Evolutionary conservation across 2,888 invertebrate genomes (phyloP).

Genomic region (Eumacrocentrus americanus): DNA sequence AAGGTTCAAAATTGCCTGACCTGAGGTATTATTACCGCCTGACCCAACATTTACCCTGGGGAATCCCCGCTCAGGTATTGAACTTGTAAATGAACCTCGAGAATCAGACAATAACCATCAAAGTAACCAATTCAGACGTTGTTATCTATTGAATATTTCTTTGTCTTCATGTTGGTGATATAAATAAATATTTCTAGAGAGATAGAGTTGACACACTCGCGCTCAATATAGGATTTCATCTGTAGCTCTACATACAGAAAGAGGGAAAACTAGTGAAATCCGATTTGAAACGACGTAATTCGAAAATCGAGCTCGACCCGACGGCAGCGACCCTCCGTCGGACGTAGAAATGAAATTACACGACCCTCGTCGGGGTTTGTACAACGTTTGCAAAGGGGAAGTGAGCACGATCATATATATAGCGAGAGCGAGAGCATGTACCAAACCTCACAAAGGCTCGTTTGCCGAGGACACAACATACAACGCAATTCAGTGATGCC

Average conservation of each 20-base stretch:
- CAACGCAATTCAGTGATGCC: neutral
- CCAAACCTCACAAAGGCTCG: constrained; percentile 36
- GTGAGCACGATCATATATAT: constrained; percentile 18
- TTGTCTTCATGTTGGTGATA: too few relatives aligned
- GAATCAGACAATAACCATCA: too few relatives aligned
- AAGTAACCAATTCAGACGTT: too few relatives aligned
- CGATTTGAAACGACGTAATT: constrained; percentile 60
- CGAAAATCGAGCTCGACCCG: constrained; percentile 56
- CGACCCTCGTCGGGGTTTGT: constrained; percentile 50
- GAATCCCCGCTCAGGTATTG: too few relatives aligned
- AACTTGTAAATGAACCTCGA: too few relatives aligned
- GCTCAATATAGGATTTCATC: too few relatives aligned
- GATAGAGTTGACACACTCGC: neutral
- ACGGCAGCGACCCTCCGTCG: constrained; percentile 57
- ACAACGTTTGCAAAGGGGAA: constrained; percentile 20
- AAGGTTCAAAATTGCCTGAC: too few relatives aligned
- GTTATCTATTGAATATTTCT: too few relatives aligned
- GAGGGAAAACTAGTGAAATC: constrained; percentile 42
- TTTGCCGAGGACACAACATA: constrained; percentile 44
- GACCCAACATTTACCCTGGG: too few relatives aligned
- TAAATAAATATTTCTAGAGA: neutral
- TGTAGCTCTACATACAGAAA: too few relatives aligned
- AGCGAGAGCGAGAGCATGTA: neutral
- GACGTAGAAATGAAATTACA: constrained; percentile 62
- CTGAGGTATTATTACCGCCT: too few relatives aligned